Evolutionary conservation across 2,113 vertebrate genomes (phyloP), one percentile per base, ranked within the genome.

Genomic region (Cyprinodon brontotheroides): DNA sequence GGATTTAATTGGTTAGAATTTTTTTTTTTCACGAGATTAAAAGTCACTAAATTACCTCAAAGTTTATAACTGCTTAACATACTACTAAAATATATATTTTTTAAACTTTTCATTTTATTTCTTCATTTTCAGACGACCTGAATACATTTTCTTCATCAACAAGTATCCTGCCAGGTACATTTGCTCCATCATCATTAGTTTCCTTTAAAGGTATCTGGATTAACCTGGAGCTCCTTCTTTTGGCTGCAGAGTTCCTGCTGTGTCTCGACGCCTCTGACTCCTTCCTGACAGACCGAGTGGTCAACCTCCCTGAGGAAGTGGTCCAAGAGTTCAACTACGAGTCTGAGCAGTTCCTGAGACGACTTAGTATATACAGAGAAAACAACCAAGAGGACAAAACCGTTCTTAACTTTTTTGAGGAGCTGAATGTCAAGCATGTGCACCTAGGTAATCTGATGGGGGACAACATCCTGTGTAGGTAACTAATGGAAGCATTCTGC

Each of bases 241-340:
- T 75, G 70, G 10, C 59, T n/a, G 14, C 90, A 99, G 98, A 98
- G 65, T 94, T 95, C 6, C 81, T 98, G 37, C 89, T 98, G 73
- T 89, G 82, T 14, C 93, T 99, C 92, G 94, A 95, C 0, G 96
- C 95, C 6, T 86, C 95, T 0, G 97, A 99, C 37, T 88, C 86
- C 43, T 96, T 97, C 78, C 94, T 99, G 82, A 96, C 92, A 90
- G 93, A 95, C 4, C 95, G 97, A 4, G 94, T 97, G 87, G 94
- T 96, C 66, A 95, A 96, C 74, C 93, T 99, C 3, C 94, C 97
- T 0, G 96, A 99, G 90, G 91, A 57, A 0, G 0, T 93, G 0
- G 94, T 97, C 61, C 89, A 91, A 22, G 95, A 95, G 45, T 95
- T 93, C 13, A 90, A 91, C 80, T 97, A 96, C 36, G 84, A 90